Evolutionary conservation across 2,888 invertebrate genomes (phyloP).

Genomic region (Stomorhina lunata): DNA sequence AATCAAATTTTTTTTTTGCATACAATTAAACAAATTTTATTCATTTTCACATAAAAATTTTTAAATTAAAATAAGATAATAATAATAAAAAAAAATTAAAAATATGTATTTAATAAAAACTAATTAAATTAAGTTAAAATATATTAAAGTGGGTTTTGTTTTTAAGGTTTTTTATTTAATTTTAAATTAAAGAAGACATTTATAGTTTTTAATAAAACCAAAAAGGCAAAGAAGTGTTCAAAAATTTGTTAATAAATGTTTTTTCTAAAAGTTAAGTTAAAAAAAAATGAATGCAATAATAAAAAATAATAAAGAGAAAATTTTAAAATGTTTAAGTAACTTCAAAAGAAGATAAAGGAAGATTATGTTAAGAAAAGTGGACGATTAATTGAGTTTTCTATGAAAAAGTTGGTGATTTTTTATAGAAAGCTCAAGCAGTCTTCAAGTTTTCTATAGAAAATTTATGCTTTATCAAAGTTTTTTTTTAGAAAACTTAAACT

Average conservation of each 20-base stretch:
- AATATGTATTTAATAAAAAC: conserved; percentile 50
- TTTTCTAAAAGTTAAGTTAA: conserved; percentile 25
- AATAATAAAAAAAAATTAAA: conserved; percentile 48
- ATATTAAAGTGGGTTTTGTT: background rate
- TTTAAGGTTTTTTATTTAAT: conserved; percentile 16
- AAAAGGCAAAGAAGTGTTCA: conserved; percentile 52
- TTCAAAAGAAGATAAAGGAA: background rate
- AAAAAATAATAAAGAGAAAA: background rate
- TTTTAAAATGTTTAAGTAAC: too few species aligned
- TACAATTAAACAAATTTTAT: conserved; percentile 61
- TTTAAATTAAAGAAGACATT: conserved; percentile 53
- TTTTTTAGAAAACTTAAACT: too few species aligned
- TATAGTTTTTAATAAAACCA: conserved; percentile 55
- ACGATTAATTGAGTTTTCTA: too few species aligned
- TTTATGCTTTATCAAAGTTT: too few species aligned
- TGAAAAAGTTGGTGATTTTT: too few species aligned
- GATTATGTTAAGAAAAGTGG: too few species aligned
- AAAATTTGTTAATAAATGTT: conserved; percentile 20
- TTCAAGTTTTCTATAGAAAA: too few species aligned
- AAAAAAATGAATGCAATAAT: conserved; percentile 1
- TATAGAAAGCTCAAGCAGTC: too few species aligned
- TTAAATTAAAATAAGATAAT: conserved; percentile 44
- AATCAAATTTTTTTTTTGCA: conserved; percentile 12
- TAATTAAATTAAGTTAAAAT: conserved; percentile 57
- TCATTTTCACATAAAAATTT: conserved; percentile 58